These are phyloP conservation scores for Balanococcus diminutus DNA, from an alignment of 2,888 invertebrate genomes.

Conservation along the genomic window DNA sequence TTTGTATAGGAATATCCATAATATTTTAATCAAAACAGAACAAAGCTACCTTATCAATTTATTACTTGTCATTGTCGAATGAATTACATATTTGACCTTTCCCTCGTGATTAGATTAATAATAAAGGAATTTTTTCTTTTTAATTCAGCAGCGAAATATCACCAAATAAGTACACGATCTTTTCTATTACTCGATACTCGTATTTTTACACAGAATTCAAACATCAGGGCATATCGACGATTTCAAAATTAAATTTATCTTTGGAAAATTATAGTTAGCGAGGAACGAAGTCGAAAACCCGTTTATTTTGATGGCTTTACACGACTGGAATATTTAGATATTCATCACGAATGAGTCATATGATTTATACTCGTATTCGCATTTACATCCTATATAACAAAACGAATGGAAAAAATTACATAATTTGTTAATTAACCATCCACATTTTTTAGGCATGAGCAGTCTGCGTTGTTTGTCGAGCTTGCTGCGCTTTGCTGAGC, in stretches of 20 bases:
- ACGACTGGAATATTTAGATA: conserved; percentile 17
- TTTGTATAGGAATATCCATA: background rate
- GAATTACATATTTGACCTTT: background rate
- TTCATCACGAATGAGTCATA: background rate
- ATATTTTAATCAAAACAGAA: background rate
- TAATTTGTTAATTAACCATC: conserved; percentile 11
- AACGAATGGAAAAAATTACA: background rate
- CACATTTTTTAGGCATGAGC: background rate
- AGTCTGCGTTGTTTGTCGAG: background rate
- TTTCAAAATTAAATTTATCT: background rate
- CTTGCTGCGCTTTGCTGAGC: background rate
- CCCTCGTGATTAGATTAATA: conserved; percentile 1
- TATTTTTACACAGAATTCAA: background rate
- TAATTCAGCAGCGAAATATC: background rate
- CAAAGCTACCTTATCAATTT: background rate
- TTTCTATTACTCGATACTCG: background rate
- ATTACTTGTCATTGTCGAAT: background rate
- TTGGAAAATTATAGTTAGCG: background rate
- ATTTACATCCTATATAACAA: too few species aligned
- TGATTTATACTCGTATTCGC: background rate
- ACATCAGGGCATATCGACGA: background rate
- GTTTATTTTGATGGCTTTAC: background rate
- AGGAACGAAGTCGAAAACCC: background rate
- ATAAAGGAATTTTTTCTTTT: background rate
- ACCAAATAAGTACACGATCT: background rate